These are phyloP conservation scores for Nemotelus pantherinus DNA, from an alignment of 2,888 invertebrate genomes.

Conservation along the genomic window DNA sequence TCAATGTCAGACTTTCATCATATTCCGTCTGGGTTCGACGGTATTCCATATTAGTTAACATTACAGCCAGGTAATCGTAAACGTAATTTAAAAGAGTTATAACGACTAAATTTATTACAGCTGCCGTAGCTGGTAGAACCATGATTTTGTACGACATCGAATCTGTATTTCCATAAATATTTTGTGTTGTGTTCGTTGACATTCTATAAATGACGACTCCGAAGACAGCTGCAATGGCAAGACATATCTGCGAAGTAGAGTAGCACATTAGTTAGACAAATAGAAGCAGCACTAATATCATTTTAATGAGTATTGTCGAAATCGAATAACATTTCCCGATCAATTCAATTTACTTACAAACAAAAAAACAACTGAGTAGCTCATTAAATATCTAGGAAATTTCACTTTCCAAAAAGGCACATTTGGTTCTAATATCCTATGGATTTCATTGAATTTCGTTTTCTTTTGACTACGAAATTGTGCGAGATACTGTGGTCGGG, in stretches of 20 bases:
- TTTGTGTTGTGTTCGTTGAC: conserved; percentile 71
- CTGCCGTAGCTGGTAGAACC: conserved; percentile 79
- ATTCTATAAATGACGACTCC: conserved; percentile 82
- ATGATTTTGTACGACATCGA: conserved; percentile 71
- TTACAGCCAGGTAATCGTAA: conserved; percentile 73
- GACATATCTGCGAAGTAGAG: conserved; percentile 67
- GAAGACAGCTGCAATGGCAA: conserved; percentile 78
- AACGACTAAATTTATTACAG: conserved; percentile 78
- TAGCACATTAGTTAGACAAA: conserved; percentile 1
- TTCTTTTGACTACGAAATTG: conserved; percentile 68
- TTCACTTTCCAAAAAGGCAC: conserved; percentile 81
- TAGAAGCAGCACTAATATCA: not conserved
- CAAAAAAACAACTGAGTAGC: conserved; percentile 71
- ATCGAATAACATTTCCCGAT: not conserved
- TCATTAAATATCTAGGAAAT: conserved; percentile 75
- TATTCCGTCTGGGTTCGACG: conserved; percentile 86
- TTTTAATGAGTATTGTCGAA: not conserved
- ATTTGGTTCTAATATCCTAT: conserved; percentile 73
- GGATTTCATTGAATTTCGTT: conserved; percentile 66
- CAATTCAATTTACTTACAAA: conserved; percentile 57
- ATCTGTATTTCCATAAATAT: conserved; percentile 66
- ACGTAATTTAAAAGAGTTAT: conserved; percentile 80
- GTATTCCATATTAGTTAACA: conserved; percentile 78
- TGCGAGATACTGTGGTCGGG: conserved; percentile 78
- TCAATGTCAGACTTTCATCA: conserved; percentile 85